A percentile compares a stretch with the other conserved stretches of the same genome.
Conservation (phyloP, 2,113 vertebrate species). For the Bombycilla garrulus region DNA sequence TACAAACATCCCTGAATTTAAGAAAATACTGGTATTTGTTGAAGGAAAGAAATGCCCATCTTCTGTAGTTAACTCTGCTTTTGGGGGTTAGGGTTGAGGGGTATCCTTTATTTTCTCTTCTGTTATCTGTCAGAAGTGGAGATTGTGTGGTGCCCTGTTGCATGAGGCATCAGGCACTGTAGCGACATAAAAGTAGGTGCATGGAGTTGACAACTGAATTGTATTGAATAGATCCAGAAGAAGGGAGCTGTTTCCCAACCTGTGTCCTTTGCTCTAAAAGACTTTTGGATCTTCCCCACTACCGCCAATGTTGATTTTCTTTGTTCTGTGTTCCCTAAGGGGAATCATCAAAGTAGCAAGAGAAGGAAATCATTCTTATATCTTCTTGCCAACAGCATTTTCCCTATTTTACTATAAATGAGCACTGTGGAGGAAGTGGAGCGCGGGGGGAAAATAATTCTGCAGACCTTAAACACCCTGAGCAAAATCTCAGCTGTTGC, state of each 20-base stretch:
- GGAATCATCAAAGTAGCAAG: conserved; percentile 53
- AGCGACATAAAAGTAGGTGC: background rate
- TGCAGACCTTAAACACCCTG: conserved; percentile 20
- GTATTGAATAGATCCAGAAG: background rate
- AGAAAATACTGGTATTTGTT: background rate
- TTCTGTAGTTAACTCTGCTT: background rate
- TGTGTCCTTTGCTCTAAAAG: conserved; percentile 53
- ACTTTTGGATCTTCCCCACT: conserved; percentile 23
- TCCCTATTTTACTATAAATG: conserved; percentile 64
- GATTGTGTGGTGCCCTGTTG: background rate
- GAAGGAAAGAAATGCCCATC: background rate
- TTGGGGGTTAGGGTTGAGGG: background rate
- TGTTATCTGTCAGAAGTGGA: background rate
- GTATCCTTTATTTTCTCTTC: background rate
- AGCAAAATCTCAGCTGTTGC: conserved; percentile 9
- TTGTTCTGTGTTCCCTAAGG: conserved; percentile 52
- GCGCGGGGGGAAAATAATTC: background rate
- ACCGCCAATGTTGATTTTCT: conserved; percentile 25
- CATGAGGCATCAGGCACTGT: background rate
- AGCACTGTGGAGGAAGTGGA: conserved; percentile 25
- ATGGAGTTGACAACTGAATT: background rate
- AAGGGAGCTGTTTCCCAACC: background rate
- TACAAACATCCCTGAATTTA: background rate
- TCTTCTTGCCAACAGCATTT: conserved; percentile 57
- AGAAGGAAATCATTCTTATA: conserved; percentile 54